phyloP scores from a whole-genome alignment of 2,888 invertebrate species.

The Parochlus steinenii region DNA sequence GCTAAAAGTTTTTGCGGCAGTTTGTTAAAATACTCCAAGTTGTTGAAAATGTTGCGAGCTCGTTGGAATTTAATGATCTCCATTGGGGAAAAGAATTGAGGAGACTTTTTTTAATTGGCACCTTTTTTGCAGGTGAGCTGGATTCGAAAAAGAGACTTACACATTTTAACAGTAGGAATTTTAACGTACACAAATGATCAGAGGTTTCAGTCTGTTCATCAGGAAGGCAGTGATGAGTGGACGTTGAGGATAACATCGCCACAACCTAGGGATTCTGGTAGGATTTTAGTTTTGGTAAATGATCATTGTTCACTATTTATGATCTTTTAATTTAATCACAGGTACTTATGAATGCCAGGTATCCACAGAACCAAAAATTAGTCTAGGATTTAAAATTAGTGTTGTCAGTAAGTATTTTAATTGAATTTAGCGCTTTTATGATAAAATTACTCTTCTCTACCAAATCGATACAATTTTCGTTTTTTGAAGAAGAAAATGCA shows the following conservation, averaged over 20 bases:
- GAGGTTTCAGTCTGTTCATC: conserved; percentile 50
- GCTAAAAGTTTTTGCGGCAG: too few species aligned
- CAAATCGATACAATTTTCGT: too few species aligned
- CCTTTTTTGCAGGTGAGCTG: conserved; percentile 52
- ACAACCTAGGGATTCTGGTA: conserved; percentile 47
- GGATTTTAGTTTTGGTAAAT: conserved; percentile 42
- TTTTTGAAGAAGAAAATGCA: too few species aligned
- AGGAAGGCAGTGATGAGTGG: conserved; percentile 57
- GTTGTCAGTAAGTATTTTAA: conserved; percentile 45
- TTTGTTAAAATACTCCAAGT: too few species aligned
- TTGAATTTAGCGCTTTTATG: too few species aligned
- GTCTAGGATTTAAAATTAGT: conserved; percentile 49
- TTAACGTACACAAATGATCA: conserved; percentile 59
- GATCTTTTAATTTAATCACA: conserved; percentile 30
- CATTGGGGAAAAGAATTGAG: too few species aligned
- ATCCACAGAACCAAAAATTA: conserved; percentile 62
- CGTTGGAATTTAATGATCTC: too few species aligned
- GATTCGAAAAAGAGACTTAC: conserved; percentile 70
- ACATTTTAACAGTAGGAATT: conserved; percentile 55
- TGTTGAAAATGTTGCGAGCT: too few species aligned
- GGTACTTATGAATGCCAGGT: conserved; percentile 62
- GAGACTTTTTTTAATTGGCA: too few species aligned
- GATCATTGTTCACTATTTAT: conserved; percentile 51
- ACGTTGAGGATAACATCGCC: conserved; percentile 51
- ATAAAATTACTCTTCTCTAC: too few species aligned